Evolutionary conservation across 2,888 invertebrate species (phyloP).

Genomic region (Desoria tigrina): DNA sequence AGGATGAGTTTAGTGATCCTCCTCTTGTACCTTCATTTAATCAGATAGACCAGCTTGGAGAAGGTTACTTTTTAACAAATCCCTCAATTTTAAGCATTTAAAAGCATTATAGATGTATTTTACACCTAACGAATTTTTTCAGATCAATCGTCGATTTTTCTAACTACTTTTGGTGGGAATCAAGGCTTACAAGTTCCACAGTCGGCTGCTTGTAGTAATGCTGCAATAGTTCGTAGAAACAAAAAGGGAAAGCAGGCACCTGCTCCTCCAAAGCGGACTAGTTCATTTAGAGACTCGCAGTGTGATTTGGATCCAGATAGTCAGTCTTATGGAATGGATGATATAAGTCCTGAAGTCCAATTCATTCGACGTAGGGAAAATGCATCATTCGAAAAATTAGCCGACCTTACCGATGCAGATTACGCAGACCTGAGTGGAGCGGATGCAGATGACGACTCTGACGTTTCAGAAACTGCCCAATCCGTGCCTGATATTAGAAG

Average conservation of each 20-base stretch:
- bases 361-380: constrained; percentile 49
- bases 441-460: constrained; percentile 53
- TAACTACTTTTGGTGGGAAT: constrained; percentile 52
- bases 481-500: constrained; percentile 51
- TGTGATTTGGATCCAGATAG: constrained; percentile 53
- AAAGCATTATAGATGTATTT: no score
- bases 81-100: background rate
- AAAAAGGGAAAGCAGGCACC: constrained; percentile 90
- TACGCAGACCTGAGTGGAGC: constrained; percentile 53
- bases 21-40: constrained; percentile 49
- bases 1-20: constrained; percentile 49
- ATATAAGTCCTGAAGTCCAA: constrained; percentile 38
- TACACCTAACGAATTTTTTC: background rate
- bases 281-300: constrained; percentile 61
- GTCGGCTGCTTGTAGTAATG: constrained; percentile 30
- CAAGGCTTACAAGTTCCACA: constrained; percentile 29
- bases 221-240: constrained; percentile 53
- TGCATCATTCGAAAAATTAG: constrained; percentile 51
- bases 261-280: constrained; percentile 91
- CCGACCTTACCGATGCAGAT: constrained; percentile 52
- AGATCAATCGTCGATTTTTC: constrained; percentile 41
- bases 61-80: constrained; percentile 12
- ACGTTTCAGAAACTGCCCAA: constrained; percentile 50
- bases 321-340: constrained; percentile 49
- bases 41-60: constrained; percentile 35